Evolutionary conservation across 2,113 vertebrate genomes (phyloP), one percentile per base, ranked within the genome.

Genomic region (Tetraodon nigroviridis): DNA sequence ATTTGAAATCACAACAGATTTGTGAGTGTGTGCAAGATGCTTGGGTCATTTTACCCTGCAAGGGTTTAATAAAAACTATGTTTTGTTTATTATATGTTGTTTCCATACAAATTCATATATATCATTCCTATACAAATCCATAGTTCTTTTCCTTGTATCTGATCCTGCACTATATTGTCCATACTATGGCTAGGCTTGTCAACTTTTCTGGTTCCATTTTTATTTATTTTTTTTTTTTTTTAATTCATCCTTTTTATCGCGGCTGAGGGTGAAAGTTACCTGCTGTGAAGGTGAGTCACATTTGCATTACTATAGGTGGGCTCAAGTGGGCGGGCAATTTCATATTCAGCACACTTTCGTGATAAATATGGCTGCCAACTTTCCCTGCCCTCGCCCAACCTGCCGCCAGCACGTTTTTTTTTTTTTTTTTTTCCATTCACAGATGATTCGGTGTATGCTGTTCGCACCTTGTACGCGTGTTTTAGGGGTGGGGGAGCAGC

Each of bases 331-430:
- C 14, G 22, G 49, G 13, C 46, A 55, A 41, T 11, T 48, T 50
- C 40, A 19, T 47, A 45, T 29, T 64, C 51, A 52, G 48, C 27
- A 17, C 21, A 32, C 17, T 37, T 62, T 53, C 8, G 24, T 12
- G 4, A 64, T 16, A 49, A 65, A 22, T n/a, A 2, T 19, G 14
- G 2, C 45, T 62, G 10, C 45, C 46, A 59, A 50, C 52, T 32
- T 45, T 47, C 27, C 41, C 42, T 20, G 42, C 44, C 18, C 15
- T 48, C 16, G 21, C 12, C n/a, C 32, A 58, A 18, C 16, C 6
- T n/a, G 13, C 29, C 6, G 14, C 16, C n/a, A 20, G 46, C 40
- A 45, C 11, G 18, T 55, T 14, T 1, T 29, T 56, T 51, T 27
- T 14, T 41, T 2, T 41, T 2, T 55, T 14, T 1, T 29, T 56